phyloP scores from a whole-genome alignment of 2,888 invertebrate species.

The Drosophila merina region DNA sequence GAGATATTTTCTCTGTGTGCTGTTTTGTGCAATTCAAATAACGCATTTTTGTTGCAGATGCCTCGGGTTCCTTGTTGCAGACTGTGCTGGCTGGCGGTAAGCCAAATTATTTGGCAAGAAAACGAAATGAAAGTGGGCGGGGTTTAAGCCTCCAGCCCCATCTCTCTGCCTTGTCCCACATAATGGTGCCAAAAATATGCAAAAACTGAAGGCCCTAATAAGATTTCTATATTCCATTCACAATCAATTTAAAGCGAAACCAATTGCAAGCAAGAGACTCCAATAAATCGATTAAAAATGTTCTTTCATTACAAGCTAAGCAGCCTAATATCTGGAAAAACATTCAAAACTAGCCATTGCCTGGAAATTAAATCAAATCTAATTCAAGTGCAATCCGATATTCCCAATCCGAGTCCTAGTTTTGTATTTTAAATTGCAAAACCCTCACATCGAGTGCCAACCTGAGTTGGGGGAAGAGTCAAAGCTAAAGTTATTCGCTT shows the following conservation, averaged over 20 bases:
- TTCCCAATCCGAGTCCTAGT: background rate
- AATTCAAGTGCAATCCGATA: background rate
- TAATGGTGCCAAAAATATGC: conserved; percentile 25
- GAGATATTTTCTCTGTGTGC: background rate
- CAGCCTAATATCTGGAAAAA: background rate
- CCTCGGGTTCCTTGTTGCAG: conserved; percentile 18
- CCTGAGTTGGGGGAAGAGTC: background rate
- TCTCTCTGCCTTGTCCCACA: conserved; percentile 39
- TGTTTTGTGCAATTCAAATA: conserved; percentile 31
- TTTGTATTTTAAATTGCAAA: no score
- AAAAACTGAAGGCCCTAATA: conserved; percentile 6
- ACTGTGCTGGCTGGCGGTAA: conserved; percentile 38
- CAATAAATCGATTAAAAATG: background rate
- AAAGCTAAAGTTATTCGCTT: conserved; percentile 15
- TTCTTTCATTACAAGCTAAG: no score
- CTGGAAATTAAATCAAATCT: background rate
- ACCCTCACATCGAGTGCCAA: background rate
- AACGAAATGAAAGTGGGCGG: conserved; percentile 4
- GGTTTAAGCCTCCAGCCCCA: background rate
- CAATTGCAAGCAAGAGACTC: background rate
- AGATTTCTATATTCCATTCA: background rate
- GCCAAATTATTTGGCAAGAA: conserved; percentile 55
- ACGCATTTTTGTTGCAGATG: conserved; percentile 33
- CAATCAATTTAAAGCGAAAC: background rate
- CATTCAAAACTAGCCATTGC: background rate